Evolutionary conservation across 2,797 vertebrate genomes (phyloP), one percentile per base, ranked within the genome.

Genomic region (Danio tinwini): DNA sequence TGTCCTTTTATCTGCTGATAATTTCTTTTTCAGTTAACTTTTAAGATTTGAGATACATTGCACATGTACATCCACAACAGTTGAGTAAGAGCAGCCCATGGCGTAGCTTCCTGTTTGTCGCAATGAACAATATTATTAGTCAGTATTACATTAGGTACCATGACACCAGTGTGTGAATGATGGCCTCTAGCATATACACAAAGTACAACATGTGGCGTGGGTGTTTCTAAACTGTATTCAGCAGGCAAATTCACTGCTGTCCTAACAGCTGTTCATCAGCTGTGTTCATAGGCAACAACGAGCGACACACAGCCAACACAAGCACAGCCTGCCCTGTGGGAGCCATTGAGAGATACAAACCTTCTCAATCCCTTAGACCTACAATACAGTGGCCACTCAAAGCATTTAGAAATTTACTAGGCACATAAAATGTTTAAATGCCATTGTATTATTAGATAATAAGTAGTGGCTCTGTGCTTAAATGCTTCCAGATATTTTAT

Each of bases 181-280:
- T 49, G 17, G 62, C 62, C 52, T 39, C 39, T 40, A 42, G 11
- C 50, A 29, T 62, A 49, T 67, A 73, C n/a, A 50, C 37, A 72
- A 21, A 74, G 53, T 49, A 58, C 62, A 65, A 40, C 42, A 65
- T 56, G 62, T 80, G 42, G 5, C 49, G 53, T 1, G 44, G 7
- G n/a, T 59, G 19, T 13, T 55, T 63, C 21, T 56, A 58, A 37
- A 19, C 29, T 74, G 52, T 56, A 80, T 49, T 55, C 40, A 39
- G 40, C 70, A 72, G 21, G 53, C 42, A 58, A 17, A 58, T 72
- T 44, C 53, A 45, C 40, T 78, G 67, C 75, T 78, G 45, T 87
- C 85, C 84, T 73, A 86, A 85, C 88, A 86, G 85, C 85, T 88
- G 88, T 85, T 80, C 83, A 82, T 89, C 87, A 86, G 87, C 86